These are phyloP conservation scores for Macaria liturata DNA, from an alignment of 2,888 invertebrate species.

Conservation along the genomic window DNA sequence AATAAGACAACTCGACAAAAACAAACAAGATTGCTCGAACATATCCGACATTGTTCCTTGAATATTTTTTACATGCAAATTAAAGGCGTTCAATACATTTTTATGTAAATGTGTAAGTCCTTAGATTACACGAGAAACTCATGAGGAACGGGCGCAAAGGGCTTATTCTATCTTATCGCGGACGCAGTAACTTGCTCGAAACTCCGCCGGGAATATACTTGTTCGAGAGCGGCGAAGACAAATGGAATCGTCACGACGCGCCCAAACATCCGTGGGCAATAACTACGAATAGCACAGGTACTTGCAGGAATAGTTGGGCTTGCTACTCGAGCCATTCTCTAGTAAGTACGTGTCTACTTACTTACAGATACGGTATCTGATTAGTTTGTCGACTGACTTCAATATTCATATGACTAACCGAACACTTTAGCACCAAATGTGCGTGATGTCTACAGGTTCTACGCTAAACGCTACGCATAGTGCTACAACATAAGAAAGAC, in stretches of 20 bases:
- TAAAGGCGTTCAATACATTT: conserved; percentile 37
- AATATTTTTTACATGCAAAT: conserved; percentile 24
- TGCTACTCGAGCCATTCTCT: too few species aligned
- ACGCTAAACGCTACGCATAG: too few species aligned
- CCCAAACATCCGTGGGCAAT: conserved; percentile 51
- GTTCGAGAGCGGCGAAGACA: conserved; percentile 61
- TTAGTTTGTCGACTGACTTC: too few species aligned
- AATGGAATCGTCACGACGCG: conserved; percentile 56
- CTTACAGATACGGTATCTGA: too few species aligned
- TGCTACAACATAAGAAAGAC: too few species aligned
- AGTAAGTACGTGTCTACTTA: too few species aligned
- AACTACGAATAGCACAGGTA: conserved; percentile 39
- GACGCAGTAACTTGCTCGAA: conserved; percentile 68
- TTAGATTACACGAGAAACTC: conserved; percentile 53
- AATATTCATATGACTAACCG: too few species aligned
- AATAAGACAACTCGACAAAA: too few species aligned
- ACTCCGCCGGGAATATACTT: conserved; percentile 67
- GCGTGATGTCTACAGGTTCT: too few species aligned
- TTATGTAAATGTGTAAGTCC: conserved; percentile 41
- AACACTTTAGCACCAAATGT: too few species aligned
- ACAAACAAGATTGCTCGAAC: conserved; percentile 8
- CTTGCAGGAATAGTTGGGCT: too few species aligned
- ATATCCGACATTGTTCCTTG: conserved; percentile 13
- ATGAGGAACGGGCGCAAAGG: conserved; percentile 68
- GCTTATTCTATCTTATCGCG: conserved; percentile 72